Evolutionary conservation across 92 coral and sea anemone genomes (phyloP).

Genomic region (Actinernus sp.): DNA sequence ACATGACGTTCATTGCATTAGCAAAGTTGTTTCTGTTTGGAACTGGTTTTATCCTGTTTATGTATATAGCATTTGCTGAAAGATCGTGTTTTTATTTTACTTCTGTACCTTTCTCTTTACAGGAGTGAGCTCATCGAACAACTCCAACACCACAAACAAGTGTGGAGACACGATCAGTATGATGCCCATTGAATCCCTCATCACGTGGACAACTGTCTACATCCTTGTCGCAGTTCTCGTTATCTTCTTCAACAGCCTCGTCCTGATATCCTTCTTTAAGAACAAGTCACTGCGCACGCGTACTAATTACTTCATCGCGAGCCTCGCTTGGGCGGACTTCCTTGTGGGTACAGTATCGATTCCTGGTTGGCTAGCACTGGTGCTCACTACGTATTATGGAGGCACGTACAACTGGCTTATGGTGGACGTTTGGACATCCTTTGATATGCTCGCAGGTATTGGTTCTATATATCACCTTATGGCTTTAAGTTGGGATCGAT

Average conservation of each 20-base stretch:
- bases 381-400: conserved; percentile 37
- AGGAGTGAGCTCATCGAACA: conserved; percentile 9
- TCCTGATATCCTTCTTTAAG: conserved; percentile 69
- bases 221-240: conserved; percentile 15
- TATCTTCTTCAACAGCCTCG: conserved; percentile 66
- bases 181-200: conserved; percentile 13
- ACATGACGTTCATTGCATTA: no score
- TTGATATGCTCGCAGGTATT: conserved; percentile 82
- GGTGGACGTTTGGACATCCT: conserved; percentile 55
- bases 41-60: no score
- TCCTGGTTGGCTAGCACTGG: conserved; percentile 71
- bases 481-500: conserved; percentile 84
- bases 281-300: conserved; percentile 78
- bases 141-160: not conserved
- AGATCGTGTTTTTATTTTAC: not conserved
- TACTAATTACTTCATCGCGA: conserved; percentile 73
- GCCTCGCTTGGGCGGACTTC: conserved; percentile 71
- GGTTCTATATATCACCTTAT: conserved; percentile 78
- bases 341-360: conserved; percentile 75
- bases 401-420: conserved; percentile 3
- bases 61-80: no score
- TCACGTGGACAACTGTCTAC: conserved; percentile 31
- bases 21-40: no score
- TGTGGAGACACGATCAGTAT: not conserved
- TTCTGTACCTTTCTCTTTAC: not conserved